Percentiles rank a stretch among this genome's conserved stretches.
Conservation (phyloP, 2,888 invertebrate species). For the Melanargia galathea region DNA sequence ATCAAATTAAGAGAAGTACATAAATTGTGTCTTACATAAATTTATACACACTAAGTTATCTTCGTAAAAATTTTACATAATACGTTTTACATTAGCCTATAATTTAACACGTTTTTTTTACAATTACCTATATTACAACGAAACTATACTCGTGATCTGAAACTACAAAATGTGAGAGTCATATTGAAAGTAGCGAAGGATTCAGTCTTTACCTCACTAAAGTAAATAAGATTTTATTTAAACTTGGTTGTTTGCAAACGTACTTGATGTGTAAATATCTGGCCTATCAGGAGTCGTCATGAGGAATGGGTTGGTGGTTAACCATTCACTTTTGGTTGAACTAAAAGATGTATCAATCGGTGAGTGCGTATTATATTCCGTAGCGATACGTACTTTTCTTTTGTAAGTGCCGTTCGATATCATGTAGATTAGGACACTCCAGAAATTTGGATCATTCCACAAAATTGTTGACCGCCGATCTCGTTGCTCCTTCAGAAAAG, state of each 20-base stretch:
- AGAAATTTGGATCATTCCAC: conserved; percentile 71
- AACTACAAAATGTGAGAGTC: conserved; percentile 24
- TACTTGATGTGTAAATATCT: conserved; percentile 52
- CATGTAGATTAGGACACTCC: conserved; percentile 58
- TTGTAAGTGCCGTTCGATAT: conserved; percentile 45
- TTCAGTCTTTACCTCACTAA: conserved; percentile 80
- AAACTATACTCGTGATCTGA: conserved; percentile 26
- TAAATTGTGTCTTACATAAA: conserved; percentile 15
- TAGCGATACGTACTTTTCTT: conserved; percentile 35
- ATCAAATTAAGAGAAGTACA: not conserved
- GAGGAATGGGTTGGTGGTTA: conserved; percentile 48
- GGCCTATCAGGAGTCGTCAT: conserved; percentile 56
- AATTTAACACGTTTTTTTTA: conserved; percentile 16
- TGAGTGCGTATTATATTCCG: conserved; percentile 24
- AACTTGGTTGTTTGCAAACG: conserved; percentile 66
- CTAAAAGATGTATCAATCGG: conserved; percentile 41
- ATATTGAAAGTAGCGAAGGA: conserved; percentile 53
- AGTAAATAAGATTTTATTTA: conserved; percentile 58
- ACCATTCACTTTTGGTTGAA: conserved; percentile 39
- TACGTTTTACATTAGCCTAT: conserved; percentile 25
- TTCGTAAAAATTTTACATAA: conserved; percentile 40
- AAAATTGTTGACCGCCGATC: conserved; percentile 59
- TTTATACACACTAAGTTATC: conserved; percentile 33
- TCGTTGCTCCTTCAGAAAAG: conserved; percentile 70
- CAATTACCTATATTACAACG: conserved; percentile 25